Evolutionary conservation across 2,888 invertebrate species (phyloP), one percentile per base, ranked within the genome.

Genomic region (Zygothrica quintamaculata): DNA sequence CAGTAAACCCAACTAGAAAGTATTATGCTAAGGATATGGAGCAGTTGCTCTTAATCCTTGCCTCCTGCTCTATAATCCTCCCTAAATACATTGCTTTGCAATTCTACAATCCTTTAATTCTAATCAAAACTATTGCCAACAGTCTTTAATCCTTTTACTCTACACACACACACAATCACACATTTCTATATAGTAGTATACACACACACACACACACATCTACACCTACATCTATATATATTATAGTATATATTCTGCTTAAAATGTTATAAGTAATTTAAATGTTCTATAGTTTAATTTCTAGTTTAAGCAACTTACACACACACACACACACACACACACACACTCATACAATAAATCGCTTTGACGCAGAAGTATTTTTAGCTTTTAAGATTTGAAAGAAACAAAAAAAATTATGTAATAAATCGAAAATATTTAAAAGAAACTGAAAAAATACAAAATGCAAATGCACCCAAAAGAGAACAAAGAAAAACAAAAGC

Each of bases 351-450:
- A 9, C 29, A 22, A 51, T 48, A 52, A 42, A 53, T 48, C 46
- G 81, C 81, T 84, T 57, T 53, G 71, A 73, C 53, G 65, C 65
- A 43, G 46, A 86, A 82, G 82, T 82, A 82, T 82, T 81, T 85
- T 74, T 87, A 87, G 82, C 74, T 71, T 48, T 11, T 82, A 82
- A 82, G 82, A 29, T 44, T 52, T 46, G 37, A 43, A 60, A 44
- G 26, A 25, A 57, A 68, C 65, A 77, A 65, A 44, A 48, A 52
- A 68, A 68, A 60, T 3, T 5, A 22, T 68, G 74, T 74, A 77
- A 68, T 65, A 39, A 29, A 62, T 64, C 12, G 42, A 58, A 58
- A 37, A 69, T 47, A 52, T 53, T 57, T 46, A 33, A 56, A 55
- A 34, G 50, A 48, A 29, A 55, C 16, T 11, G 40, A 34, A 15